phyloP scores from a whole-genome alignment of 2,888 invertebrate genomes.

The Tipula lateralis region DNA sequence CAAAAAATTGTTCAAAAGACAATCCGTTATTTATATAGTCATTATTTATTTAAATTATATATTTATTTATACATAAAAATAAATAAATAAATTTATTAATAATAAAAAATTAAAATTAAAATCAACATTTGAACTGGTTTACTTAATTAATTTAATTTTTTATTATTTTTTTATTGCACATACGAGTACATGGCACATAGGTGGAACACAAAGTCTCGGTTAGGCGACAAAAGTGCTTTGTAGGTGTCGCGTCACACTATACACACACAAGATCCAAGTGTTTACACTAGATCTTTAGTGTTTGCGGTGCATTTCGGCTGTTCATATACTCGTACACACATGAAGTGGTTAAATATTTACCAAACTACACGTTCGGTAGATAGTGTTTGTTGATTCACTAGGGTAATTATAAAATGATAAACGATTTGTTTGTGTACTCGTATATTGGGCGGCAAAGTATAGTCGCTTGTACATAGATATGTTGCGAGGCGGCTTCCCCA shows the following conservation, averaged over 20 bases:
- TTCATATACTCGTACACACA: not conserved
- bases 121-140: constrained; percentile 24
- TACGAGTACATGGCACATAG: not conserved
- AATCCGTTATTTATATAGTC: not conserved
- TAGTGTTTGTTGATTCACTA: not conserved
- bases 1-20: not conserved
- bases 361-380: not conserved
- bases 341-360: not conserved
- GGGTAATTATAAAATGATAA: constrained; percentile 19
- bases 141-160: constrained; percentile 7
- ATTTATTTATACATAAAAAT: not conserved
- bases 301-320: not conserved
- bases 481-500: not conserved
- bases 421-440: not conserved
- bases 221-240: not conserved
- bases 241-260: not conserved
- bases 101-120: constrained; percentile 13
- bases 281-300: not conserved
- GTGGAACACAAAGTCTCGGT: not conserved
- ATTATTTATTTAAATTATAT: not conserved
- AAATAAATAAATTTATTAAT: not conserved
- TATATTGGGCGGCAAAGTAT: not conserved
- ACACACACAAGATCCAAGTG: not conserved
- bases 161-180: not conserved
- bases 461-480: not conserved